Evolutionary conservation across 2,888 invertebrate genomes (phyloP).

Genomic region (Philonicus albiceps): DNA sequence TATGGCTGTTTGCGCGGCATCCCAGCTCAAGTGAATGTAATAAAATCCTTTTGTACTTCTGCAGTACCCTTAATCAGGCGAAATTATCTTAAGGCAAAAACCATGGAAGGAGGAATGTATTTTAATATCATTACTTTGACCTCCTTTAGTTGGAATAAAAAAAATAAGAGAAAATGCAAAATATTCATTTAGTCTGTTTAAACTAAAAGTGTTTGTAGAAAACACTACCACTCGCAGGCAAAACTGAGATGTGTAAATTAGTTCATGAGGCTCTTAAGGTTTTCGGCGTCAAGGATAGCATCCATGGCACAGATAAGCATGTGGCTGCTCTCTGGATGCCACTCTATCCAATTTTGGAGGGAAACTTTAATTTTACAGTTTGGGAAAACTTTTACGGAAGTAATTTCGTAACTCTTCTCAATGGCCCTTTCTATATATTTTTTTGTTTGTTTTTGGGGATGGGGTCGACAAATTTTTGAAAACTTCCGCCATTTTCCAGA

Average conservation of each 20-base stretch:
- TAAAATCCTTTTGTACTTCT: slow-evolving; percentile 22
- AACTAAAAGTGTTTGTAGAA: background rate
- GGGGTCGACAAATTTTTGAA: background rate
- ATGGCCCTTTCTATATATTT: background rate
- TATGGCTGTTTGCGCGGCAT: background rate
- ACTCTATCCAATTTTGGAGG: background rate
- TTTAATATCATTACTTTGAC: background rate
- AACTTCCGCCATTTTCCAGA: background rate
- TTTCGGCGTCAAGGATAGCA: background rate
- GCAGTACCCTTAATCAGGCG: background rate
- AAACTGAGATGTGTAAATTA: background rate
- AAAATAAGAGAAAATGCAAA: background rate
- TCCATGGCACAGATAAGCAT: background rate
- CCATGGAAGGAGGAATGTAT: background rate
- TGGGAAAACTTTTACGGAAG: background rate
- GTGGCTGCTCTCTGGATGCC: background rate
- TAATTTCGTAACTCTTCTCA: background rate
- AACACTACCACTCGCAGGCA: background rate
- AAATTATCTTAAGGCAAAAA: background rate
- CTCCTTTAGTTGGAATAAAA: background rate
- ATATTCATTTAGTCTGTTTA: background rate
- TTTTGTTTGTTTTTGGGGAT: background rate
- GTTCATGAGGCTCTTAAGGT: background rate
- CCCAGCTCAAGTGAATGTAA: background rate
- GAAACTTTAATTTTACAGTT: background rate